Conservation (phyloP, 2,113 vertebrate species). For the Proterorhinus semilunaris region DNA sequence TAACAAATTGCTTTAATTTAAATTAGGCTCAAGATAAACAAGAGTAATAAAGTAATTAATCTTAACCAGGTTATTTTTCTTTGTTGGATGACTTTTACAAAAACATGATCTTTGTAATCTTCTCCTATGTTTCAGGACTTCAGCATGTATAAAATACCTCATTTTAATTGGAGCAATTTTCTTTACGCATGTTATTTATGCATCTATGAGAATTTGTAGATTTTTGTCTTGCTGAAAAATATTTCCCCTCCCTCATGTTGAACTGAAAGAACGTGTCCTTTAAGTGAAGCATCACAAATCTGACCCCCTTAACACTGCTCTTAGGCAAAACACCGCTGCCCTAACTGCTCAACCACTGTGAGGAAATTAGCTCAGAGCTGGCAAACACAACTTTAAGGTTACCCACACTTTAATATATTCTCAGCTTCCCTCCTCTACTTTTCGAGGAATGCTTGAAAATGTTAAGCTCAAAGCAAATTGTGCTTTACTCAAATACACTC, state of each 20-base stretch:
- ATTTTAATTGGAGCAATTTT: too few relatives aligned
- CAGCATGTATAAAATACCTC: too few relatives aligned
- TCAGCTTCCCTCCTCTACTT: constrained; percentile 30
- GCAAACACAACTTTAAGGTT: constrained; percentile 29
- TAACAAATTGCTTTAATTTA: too few relatives aligned
- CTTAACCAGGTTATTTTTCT: too few relatives aligned
- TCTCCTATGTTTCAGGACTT: too few relatives aligned
- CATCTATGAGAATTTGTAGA: neutral
- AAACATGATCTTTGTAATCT: too few relatives aligned
- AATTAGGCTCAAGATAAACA: too few relatives aligned
- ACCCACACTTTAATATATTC: constrained; percentile 4
- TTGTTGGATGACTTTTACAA: too few relatives aligned
- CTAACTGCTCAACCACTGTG: constrained; percentile 17
- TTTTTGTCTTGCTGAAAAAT: constrained; percentile 14
- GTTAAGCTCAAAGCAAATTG: constrained; percentile 53
- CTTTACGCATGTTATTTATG: too few relatives aligned
- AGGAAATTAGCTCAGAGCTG: constrained; percentile 9
- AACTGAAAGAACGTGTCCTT: constrained; percentile 13
- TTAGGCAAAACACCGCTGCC: constrained; percentile 13
- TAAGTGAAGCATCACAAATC: constrained; percentile 27
- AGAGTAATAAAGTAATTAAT: too few relatives aligned
- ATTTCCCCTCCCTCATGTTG: neutral
- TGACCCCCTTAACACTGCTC: constrained; percentile 15
- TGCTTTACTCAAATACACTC: constrained; percentile 42
- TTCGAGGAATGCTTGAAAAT: constrained; percentile 45